Evolutionary conservation across 2,888 invertebrate species (phyloP), one percentile per base, ranked within the genome.

Genomic region (Leptothorax acervorum): DNA sequence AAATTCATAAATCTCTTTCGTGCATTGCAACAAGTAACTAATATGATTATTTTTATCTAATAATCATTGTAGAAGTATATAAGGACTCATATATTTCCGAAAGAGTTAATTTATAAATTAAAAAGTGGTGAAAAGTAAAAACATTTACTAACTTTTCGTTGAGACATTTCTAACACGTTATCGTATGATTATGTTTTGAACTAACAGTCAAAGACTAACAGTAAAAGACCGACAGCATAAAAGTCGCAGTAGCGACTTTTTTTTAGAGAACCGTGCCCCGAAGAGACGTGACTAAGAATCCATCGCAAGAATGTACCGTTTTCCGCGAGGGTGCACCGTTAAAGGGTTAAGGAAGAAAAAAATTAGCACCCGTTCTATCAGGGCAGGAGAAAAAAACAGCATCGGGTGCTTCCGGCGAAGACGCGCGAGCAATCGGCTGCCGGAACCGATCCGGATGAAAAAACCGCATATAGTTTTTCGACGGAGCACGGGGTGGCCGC

Each of bases 241-340:
- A 60, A 73, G n/a, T 57, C 75, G 73, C 73, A 57, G 53, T 12
- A 23, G 45, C 12, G 35, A 35, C 5, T 35, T 35, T 35, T 79
- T 48, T 60, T 39, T 42, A 42, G 31, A 70, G 31, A 57, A 60
- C 12, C 35, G 35, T 48, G 23, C 9, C 55, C 51, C 39, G 62
- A 84, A 84, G 75, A 90, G 62, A 90, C 89, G 89, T 88, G 90
- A 87, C 83, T 83, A 68, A 70, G 90, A 89, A 85, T 83, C 66
- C 55, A 73, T 73, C 70, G 70, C 83, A 65, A 35, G 83, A 79
- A 68, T 63, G 84, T 70, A 71, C 84, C 83, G 82, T 84, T 82
- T 82, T 81, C 82, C 71, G 53, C 51, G 28, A 75, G 66, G 60
- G 55, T 45, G 75, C 79, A 65, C 85, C 90, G 90, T 88, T 90